Evolutionary conservation across 2,113 vertebrate species (phyloP).

Genomic region (Pteronura brasiliensis): DNA sequence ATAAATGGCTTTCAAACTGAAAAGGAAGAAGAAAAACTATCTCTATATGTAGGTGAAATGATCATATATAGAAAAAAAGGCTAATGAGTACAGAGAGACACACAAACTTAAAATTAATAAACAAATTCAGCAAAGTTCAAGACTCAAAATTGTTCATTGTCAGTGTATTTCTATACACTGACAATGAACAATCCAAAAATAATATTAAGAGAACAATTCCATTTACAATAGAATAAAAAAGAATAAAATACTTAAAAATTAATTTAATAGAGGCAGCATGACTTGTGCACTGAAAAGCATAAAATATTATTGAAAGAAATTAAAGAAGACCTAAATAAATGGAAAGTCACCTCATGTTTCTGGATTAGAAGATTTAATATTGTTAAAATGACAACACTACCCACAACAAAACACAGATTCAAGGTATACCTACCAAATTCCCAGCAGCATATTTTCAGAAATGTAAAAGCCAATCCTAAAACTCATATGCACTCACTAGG

Average conservation of each 20-base stretch:
- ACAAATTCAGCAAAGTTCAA: neutral
- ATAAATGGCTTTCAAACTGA: neutral
- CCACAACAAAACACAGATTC: neutral
- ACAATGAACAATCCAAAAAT: neutral
- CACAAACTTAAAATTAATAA: neutral
- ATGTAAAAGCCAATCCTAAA: neutral
- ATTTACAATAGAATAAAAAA: neutral
- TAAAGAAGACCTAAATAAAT: neutral
- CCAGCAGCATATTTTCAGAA: neutral
- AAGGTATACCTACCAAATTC: neutral
- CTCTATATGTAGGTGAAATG: neutral
- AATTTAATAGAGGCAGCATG: neutral
- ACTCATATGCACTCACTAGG: neutral
- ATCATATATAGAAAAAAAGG: neutral
- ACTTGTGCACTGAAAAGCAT: neutral
- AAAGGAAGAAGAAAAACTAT: neutral
- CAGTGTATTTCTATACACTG: neutral
- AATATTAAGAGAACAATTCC: neutral
- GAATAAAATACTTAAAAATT: neutral
- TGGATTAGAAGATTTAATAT: neutral
- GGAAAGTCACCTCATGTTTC: neutral
- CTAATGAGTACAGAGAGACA: neutral
- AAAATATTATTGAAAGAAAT: neutral
- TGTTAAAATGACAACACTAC: neutral
- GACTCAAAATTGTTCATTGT: neutral